These are phyloP conservation scores for Carcinoscorpius rotundicauda DNA, from an alignment of 1,140 invertebrate species.

Conservation along the genomic window DNA sequence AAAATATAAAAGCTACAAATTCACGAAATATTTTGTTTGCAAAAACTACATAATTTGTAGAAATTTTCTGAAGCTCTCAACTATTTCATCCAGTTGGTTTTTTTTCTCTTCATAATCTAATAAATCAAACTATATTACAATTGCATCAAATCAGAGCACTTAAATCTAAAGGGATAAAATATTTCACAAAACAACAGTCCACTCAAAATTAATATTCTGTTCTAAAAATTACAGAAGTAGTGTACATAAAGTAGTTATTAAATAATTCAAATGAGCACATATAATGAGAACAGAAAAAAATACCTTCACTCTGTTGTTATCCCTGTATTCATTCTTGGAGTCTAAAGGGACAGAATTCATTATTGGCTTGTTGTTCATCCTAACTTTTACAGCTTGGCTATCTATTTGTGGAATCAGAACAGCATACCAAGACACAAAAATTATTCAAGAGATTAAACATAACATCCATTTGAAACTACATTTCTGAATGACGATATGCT, in stretches of 20 bases:
- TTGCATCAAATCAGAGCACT: too few species aligned
- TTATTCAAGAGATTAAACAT: not conserved
- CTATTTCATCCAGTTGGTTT: too few species aligned
- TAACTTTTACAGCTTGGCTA: not conserved
- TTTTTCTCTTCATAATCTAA: too few species aligned
- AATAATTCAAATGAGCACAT: not conserved
- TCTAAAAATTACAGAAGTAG: not conserved
- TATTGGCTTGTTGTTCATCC: slow-evolving; percentile 5
- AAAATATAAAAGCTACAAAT: too few species aligned
- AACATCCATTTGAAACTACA: slow-evolving; percentile 12
- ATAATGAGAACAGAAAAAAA: not conserved
- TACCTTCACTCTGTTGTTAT: slow-evolving; percentile 3
- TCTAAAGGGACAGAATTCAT: slow-evolving; percentile 17
- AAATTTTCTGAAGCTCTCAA: too few species aligned
- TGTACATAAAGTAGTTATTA: not conserved
- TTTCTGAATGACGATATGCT: slow-evolving; percentile 7
- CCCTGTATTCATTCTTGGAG: slow-evolving; percentile 11
- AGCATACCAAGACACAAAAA: too few species aligned
- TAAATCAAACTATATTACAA: too few species aligned
- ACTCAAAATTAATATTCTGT: not conserved
- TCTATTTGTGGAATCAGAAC: not conserved
- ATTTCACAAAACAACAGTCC: slow-evolving; percentile 1
- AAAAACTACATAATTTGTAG: too few species aligned
- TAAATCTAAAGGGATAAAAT: too few species aligned
- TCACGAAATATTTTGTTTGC: too few species aligned